These are phyloP conservation scores for Ahaetulla prasina DNA, from an alignment of 2,113 vertebrate species.

Conservation along the genomic window DNA sequence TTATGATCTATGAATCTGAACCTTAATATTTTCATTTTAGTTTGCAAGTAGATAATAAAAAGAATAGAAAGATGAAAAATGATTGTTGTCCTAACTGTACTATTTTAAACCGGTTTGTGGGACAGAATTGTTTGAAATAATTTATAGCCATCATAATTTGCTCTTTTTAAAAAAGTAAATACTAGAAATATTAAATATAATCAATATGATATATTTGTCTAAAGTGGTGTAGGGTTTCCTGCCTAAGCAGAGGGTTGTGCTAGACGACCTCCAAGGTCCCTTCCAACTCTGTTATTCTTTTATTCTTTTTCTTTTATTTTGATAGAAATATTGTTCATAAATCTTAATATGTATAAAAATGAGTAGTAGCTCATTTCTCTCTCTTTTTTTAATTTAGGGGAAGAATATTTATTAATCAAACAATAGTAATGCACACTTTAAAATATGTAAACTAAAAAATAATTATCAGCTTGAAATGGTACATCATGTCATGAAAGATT, in stretches of 20 bases:
- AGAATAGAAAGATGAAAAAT: neutral
- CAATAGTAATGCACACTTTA: neutral
- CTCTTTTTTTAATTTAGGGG: neutral
- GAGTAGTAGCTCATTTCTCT: neutral
- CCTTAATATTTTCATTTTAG: neutral
- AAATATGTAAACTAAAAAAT: too few species aligned
- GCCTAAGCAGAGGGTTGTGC: too few species aligned
- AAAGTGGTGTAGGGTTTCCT: too few species aligned
- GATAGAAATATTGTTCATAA: neutral
- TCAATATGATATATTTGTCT: too few species aligned
- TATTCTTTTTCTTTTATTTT: too few species aligned
- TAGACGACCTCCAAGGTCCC: too few species aligned
- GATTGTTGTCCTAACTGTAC: neutral
- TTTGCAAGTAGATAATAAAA: too few species aligned
- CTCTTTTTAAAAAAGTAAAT: neutral
- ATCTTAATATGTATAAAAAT: neutral
- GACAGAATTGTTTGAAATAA: slow-evolving; percentile 2
- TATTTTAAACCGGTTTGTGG: neutral
- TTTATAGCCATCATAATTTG: neutral
- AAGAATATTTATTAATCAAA: neutral
- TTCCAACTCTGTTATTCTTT: too few species aligned
- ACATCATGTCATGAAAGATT: neutral
- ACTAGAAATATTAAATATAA: neutral
- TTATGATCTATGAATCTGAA: neutral
- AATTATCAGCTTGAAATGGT: neutral